Conservation (phyloP, 2,113 vertebrate species). For the Promerops cafer region DNA sequence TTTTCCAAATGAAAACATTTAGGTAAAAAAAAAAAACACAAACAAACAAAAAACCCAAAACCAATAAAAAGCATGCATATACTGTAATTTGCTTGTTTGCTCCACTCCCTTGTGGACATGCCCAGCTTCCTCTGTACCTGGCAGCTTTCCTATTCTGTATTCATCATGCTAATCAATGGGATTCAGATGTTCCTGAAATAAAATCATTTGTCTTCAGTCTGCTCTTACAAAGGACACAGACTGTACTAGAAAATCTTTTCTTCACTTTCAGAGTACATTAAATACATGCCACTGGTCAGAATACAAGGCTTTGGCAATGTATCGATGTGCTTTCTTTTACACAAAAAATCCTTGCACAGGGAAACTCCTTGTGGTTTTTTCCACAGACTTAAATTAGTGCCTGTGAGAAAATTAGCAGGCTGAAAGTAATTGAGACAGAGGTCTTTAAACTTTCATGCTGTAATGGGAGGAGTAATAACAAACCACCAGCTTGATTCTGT, state of each 20-base stretch:
- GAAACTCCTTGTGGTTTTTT: not conserved
- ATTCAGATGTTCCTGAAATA: constrained; percentile 31
- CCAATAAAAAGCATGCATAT: not conserved
- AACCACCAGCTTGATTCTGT: not conserved
- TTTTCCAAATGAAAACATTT: constrained; percentile 8
- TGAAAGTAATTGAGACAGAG: not conserved
- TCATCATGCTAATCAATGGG: constrained; percentile 32
- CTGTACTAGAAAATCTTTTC: not conserved
- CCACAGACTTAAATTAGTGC: not conserved
- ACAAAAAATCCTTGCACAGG: not conserved
- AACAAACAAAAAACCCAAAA: too few species aligned
- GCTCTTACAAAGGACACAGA: not conserved
- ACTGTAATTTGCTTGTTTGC: constrained; percentile 27
- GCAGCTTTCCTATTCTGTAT: constrained; percentile 33
- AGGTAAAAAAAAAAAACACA: not conserved
- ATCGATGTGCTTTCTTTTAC: not conserved
- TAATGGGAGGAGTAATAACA: not conserved
- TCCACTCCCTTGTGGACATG: constrained; percentile 31
- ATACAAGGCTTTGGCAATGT: not conserved
- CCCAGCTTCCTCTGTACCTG: constrained; percentile 44
- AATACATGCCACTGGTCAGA: not conserved
- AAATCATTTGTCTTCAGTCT: not conserved
- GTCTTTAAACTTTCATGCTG: not conserved
- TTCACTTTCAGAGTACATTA: not conserved
- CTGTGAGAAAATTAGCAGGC: constrained; percentile 1